Evolutionary conservation across 2,888 invertebrate genomes (phyloP).

Genomic region (Lithophane ornitopus): DNA sequence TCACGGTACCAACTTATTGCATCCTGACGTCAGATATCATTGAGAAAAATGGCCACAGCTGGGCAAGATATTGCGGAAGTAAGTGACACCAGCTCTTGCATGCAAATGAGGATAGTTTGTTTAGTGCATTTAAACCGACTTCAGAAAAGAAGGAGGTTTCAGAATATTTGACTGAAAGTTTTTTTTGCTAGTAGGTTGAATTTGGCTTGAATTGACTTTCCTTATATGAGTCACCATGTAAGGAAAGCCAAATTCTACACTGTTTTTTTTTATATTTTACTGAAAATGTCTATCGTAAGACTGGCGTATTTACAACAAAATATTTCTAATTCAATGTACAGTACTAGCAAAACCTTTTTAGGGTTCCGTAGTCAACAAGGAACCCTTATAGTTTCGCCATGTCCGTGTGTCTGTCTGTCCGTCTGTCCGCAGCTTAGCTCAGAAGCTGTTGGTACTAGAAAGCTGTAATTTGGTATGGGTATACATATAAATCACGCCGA

Average conservation of each 20-base stretch:
- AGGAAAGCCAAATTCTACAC: no score
- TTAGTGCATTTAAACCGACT: slow-evolving; percentile 14
- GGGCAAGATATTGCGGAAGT: slow-evolving; percentile 56
- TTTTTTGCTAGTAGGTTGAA: not conserved
- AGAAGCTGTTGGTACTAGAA: no score
- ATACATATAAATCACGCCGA: no score
- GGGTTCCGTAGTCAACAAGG: no score
- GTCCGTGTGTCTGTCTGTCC: no score
- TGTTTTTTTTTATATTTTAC: not conserved
- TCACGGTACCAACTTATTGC: slow-evolving; percentile 60
- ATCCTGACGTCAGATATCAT: slow-evolving; percentile 56
- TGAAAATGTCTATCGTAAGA: not conserved
- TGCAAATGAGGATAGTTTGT: slow-evolving; percentile 46
- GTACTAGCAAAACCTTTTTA: no score
- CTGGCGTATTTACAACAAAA: not conserved
- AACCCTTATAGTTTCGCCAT: no score
- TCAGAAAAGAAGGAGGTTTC: not conserved
- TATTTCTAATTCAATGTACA: no score
- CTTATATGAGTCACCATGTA: no score
- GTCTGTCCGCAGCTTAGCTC: no score
- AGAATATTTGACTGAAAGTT: not conserved
- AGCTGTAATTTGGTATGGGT: no score
- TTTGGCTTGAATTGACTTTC: not conserved
- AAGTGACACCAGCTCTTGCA: slow-evolving; percentile 44
- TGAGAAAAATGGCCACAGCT: slow-evolving; percentile 59